Base-by-base conservation (phyloP, 2,113 vertebrate genomes). In the Sebastes fasciatus region DNA sequence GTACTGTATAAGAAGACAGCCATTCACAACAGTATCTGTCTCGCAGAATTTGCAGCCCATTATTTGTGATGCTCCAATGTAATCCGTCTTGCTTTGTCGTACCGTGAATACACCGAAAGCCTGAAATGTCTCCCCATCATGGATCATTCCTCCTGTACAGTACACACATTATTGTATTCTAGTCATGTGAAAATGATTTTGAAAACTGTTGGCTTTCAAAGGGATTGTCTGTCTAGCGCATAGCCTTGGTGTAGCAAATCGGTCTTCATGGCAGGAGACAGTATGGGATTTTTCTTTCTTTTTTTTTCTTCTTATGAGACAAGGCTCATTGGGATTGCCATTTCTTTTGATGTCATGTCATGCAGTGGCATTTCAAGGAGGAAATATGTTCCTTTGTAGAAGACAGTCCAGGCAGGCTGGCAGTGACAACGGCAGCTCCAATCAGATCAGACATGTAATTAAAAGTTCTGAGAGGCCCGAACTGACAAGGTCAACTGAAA, bases 301-400 rank as follows among this genome's bases (percentile, higher is more conserved):
- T 71, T 75, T 75, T 85, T 77, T 77, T 34, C 26, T 34, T 34
- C 26, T 34, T 34, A 34, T 12, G 62, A 71, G 65, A 66, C 81
- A 65, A 81, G 75, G 78, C 85, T 88, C 87, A 74, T 84, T 83
- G 82, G 80, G 85, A 86, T 91, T 87, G 82, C 65, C 61, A 82
- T 91, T 91, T 87, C 82, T 85, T 93, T 92, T 93, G 88, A 93
- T 93, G 88, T 89, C 83, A 79, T 86, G 82, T 91, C 87, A 90
- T 77, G 86, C 86, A 85, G 86, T 84, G 81, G 78, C 79, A 82
- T 92, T 91, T 93, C 80, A 89, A 89, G 77, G 63, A 70, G 48
- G 74, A 34, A 34, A 74, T 68, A 68, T 83, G 80, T 73, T 80
- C 67, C 86, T 88, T 91, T 89, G 82, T 89, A 80, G 77, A 72